Evolutionary conservation across 2,113 vertebrate species (phyloP), one percentile per base, ranked within the genome.

Genomic region (Tylochromis polylepis): DNA sequence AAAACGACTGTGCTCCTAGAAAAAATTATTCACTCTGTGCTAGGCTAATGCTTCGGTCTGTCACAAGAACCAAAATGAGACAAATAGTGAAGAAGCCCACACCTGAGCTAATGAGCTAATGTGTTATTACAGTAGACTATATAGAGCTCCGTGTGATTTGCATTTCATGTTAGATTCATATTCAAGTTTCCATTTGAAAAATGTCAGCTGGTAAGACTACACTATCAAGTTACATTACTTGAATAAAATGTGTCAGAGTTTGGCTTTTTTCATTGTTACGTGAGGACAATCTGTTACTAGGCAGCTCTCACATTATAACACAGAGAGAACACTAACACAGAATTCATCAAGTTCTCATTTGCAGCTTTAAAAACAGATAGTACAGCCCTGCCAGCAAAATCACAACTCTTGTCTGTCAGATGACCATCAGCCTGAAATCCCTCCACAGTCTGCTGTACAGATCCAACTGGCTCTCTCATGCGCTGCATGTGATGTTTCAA

Each of bases 201-300:
- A 31, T 77, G 16, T 77, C 27, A 31, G 20, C 9, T 77, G 70
- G 70, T 51, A 77, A 51, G 16, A n/a, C 46, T 51, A 51, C 51
- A 51, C 70, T 77, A 31, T 51, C 10, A 20, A 51, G 70, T 46
- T 14, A 22, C 38, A 70, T 75, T n/a, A 75, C 16, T 20, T 51
- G 24, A 77, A 77, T 77, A 77, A 77, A 77, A 77, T 77, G 16
- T 51, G 31, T 51, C 24, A 29, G 27, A 77, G 10, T 20, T 51
- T 12, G 16, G 27, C 16, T 51, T 51, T 75, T 77, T 51, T 20
- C 24, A n/a, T 14, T 51, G 12, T 51, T 77, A 77, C 12, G 3
- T 51, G 31, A 51, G 16, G 20, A 51, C 46, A 51, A 51, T n/a
- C 0, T 77, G 43, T 51, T 51, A 77, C 70, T 51, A 49, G 43